These are phyloP conservation scores for Mimas tiliae DNA, from an alignment of 2,888 invertebrate species.

Conservation along the genomic window DNA sequence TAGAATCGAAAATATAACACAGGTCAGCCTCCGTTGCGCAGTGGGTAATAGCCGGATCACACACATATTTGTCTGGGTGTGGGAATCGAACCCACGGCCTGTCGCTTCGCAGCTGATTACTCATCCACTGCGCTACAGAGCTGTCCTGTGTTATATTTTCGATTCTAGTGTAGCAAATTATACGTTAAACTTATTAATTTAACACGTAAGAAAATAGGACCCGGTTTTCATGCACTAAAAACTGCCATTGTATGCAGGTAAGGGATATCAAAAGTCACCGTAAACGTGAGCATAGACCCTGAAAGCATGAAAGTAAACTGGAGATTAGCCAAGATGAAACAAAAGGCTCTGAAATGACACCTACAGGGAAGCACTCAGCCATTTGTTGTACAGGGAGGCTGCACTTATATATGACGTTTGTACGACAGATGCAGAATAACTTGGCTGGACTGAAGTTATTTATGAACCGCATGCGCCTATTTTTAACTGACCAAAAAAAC, in stretches of 20 bases:
- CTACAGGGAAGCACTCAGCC: slow-evolving; percentile 4
- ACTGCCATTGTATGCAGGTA: slow-evolving; percentile 20
- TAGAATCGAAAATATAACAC: not conserved
- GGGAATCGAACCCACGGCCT: too few species aligned
- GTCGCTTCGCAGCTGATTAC: too few species aligned
- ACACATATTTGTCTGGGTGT: too few species aligned
- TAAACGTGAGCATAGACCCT: slow-evolving; percentile 15
- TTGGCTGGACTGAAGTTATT: too few species aligned
- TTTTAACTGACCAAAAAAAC: too few species aligned
- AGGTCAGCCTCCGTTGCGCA: too few species aligned
- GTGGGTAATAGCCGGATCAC: too few species aligned
- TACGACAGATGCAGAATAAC: too few species aligned
- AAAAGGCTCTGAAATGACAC: slow-evolving; percentile 35
- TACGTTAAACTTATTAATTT: not conserved
- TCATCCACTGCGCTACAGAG: too few species aligned
- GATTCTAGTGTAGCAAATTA: not conserved
- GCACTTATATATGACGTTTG: not conserved
- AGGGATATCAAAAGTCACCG: slow-evolving; percentile 21
- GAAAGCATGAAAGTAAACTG: slow-evolving; percentile 33
- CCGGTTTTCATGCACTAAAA: not conserved
- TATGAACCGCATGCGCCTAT: too few species aligned
- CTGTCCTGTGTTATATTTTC: not conserved
- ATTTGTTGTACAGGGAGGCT: not conserved
- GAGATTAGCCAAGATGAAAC: slow-evolving; percentile 43
- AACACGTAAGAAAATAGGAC: not conserved